A percentile compares a stretch with the other conserved stretches of the same genome.
Conservation (phyloP, 2,888 invertebrate genomes). For the Apoda limacodes region DNA sequence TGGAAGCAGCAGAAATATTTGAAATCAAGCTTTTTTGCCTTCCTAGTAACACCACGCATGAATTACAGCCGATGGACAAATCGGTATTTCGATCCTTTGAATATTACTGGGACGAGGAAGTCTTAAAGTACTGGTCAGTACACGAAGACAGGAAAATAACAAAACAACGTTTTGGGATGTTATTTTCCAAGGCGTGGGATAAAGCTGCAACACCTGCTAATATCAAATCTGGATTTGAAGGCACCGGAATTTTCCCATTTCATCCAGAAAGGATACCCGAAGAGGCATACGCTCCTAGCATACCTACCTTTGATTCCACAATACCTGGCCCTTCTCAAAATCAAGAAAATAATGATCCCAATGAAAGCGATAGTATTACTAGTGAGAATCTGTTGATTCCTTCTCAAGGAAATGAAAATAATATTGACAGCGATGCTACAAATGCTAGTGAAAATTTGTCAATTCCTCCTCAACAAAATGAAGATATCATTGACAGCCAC, state of each 20-base stretch:
- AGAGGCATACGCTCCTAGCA: slow-evolving; percentile 12
- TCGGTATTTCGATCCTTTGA: slow-evolving; percentile 28
- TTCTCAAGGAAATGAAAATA: slow-evolving; percentile 6
- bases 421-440: slow-evolving; percentile 2
- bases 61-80: slow-evolving; percentile 33
- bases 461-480: too few relatives aligned
- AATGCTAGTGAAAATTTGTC: too few relatives aligned
- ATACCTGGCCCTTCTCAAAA: slow-evolving; percentile 13
- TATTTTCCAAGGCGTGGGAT: slow-evolving; percentile 22
- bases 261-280: slow-evolving; percentile 12
- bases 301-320: slow-evolving; percentile 13
- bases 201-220: slow-evolving; percentile 20
- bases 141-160: slow-evolving; percentile 23
- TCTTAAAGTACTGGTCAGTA: slow-evolving; percentile 24
- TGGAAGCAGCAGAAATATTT: slow-evolving; percentile 9
- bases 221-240: slow-evolving; percentile 14
- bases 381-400: slow-evolving; percentile 5
- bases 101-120: slow-evolving; percentile 30
- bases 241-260: slow-evolving; percentile 16
- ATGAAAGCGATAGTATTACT: slow-evolving; percentile 4
- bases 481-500: too few relatives aligned
- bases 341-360: slow-evolving; percentile 10
- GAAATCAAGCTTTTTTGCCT: slow-evolving; percentile 15
- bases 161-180: slow-evolving; percentile 19
- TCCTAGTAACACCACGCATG: slow-evolving; percentile 19